phyloP scores from a whole-genome alignment of 1,140 invertebrate species.

The Orius laevigatus region DNA sequence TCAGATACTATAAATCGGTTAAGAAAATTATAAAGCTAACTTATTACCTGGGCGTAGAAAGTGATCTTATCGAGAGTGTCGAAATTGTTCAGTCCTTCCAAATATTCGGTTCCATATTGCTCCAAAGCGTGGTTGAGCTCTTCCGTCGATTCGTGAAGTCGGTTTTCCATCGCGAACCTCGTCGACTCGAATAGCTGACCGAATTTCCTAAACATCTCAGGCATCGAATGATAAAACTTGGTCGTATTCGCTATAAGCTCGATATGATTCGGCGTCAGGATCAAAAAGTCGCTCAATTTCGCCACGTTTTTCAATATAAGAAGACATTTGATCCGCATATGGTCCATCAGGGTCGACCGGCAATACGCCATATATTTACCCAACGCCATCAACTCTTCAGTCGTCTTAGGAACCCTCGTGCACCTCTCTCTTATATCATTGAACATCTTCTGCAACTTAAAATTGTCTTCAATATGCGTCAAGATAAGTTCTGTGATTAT shows the following conservation, averaged over 20 bases:
- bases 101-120: slow-evolving; percentile 45
- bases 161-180: slow-evolving; percentile 66
- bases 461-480: no score
- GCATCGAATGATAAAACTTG: no score
- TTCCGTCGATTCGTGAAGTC: slow-evolving; percentile 44
- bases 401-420: slow-evolving; percentile 43
- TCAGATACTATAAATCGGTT: slow-evolving; percentile 32
- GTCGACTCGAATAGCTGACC: slow-evolving; percentile 46
- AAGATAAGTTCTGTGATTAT: no score
- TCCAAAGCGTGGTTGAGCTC: slow-evolving; percentile 49
- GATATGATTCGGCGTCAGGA: neutral
- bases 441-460: no score
- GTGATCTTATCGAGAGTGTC: slow-evolving; percentile 43
- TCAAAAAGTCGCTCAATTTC: slow-evolving; percentile 1
- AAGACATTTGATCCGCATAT: slow-evolving; percentile 20
- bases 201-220: no score
- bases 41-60: slow-evolving; percentile 34
- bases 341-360: slow-evolving; percentile 22
- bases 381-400: slow-evolving; percentile 51
- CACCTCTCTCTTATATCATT: neutral
- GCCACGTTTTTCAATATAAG: neutral
- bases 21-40: neutral
- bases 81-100: slow-evolving; percentile 50
- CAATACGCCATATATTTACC: slow-evolving; percentile 46
- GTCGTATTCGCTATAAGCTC: no score